Base-by-base conservation (phyloP, 2,113 vertebrate species). In the Climacteris rufus region DNA sequence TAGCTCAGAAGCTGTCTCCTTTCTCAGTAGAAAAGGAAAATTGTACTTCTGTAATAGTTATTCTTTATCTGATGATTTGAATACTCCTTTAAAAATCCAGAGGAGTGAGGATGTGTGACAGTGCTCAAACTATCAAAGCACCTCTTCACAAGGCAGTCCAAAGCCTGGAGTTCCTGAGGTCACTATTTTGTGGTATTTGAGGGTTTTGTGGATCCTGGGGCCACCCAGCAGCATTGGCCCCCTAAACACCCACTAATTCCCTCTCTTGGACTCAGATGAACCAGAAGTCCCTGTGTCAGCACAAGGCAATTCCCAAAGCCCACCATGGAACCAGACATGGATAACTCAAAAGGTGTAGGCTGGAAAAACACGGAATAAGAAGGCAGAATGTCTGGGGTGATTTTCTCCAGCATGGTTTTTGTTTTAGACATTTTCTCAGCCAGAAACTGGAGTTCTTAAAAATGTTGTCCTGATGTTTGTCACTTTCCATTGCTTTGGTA, bases 141-240 rank as follows among this genome's bases (percentile, higher is more conserved):
- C 19, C n/a, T 92, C 28, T 68, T 74, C 33, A 54, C 66, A 37
- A 31, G 33, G 4, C 7, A 28, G 21, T 69, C 60, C 37, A 80
- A 63, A 68, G 40, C 22, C 53, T 15, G 20, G n/a, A 44, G 57
- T 49, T 76, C 13, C 52, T 59, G 49, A 35, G 25, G 24, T 71
- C 9, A 2, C 21, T 40, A 0, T 15, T 75, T 37, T 2, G 0
- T 63, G 53, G 21, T 45, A 35, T 14, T 10, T 22, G 35, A 30
- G 52, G 44, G 19, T 19, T 33, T n/a, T 37, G 30, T 82, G 78
- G 24, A 22, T 85, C 37, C 44, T 52, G 33, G 39, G 24, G 20
- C 44, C 68, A 37, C 49, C 47, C 37, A 49, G 39, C 47, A 71
- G 24, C 5, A 0, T 0, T 87, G 35, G 35, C 8, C 7, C 49